Evolutionary conservation across 2,888 invertebrate genomes (phyloP).

Genomic region (Perizoma affinitatum): DNA sequence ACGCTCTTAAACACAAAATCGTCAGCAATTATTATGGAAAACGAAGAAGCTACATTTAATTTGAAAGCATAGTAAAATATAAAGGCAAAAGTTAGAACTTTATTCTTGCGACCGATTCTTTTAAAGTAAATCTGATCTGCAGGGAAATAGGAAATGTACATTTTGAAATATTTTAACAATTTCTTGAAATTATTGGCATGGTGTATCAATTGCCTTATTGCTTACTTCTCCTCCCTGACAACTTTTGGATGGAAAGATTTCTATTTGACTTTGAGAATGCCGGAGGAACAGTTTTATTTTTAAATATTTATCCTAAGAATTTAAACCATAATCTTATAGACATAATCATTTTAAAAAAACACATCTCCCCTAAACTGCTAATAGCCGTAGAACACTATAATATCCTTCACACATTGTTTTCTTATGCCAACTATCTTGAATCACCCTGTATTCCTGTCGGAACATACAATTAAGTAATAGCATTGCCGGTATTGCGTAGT

Average conservation of each 20-base stretch:
- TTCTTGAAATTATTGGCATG: constrained; percentile 16
- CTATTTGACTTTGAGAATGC: too few species aligned
- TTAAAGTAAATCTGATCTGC: not conserved
- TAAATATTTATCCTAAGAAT: too few species aligned
- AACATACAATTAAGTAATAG: not conserved
- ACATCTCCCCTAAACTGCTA: too few species aligned
- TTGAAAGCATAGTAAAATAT: constrained; percentile 5
- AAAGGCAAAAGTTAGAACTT: not conserved
- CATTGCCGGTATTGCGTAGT: not conserved
- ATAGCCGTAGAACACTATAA: too few species aligned
- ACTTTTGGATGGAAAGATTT: too few species aligned
- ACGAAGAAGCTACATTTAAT: not conserved
- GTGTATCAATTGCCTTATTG: not conserved
- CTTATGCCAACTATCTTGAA: not conserved
- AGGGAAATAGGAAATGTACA: constrained; percentile 6
- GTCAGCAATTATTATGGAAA: not conserved
- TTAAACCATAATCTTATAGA: too few species aligned
- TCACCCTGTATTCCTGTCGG: not conserved
- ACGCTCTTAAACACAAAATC: not conserved
- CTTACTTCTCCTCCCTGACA: too few species aligned
- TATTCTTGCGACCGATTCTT: not conserved
- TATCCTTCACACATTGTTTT: too few species aligned
- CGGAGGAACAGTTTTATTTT: too few species aligned
- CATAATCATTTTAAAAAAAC: too few species aligned
- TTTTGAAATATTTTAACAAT: constrained; percentile 9